Base-by-base conservation (phyloP, 2,888 invertebrate genomes). In the Scaptomyza parva region DNA sequence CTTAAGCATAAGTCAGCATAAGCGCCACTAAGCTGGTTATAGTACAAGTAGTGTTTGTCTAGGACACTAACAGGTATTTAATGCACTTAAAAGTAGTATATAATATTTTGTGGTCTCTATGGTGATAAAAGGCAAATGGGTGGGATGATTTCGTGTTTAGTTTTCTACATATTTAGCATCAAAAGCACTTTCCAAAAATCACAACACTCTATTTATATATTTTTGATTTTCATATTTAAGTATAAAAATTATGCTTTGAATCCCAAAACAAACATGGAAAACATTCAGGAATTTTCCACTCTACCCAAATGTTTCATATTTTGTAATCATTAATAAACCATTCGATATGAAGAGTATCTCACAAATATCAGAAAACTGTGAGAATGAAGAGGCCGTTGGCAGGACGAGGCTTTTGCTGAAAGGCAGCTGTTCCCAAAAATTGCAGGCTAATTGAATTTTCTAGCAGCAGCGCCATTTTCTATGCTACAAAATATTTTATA, bases 371-470 rank as follows among this genome's bases (percentile, higher is more conserved):
- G 51, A 40, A 14, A 12, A 44, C 48, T 41, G 30, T 39, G 51
- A 33, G 62, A 14, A n/a, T 12, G 24, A 39, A 48, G 50, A 11
- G 44, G 17, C 50, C 39, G 35, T 35, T 26, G 64, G 47, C 62
- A 45, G 18, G 57, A 57, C 58, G 44, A 58, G 78, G 55, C 53
- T 53, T 68, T 53, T 76, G 80, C 76, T 81, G 79, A 80, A 80
- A 85, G 82, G 70, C 80, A 86, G 81, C 85, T 79, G 85, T 85
- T 84, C 81, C 83, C 81, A 84, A 86, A 86, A 82, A 84, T 88
- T 84, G 82, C 82, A 73, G 75, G 77, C 84, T 88, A 88, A 88
- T 88, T 88, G 74, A 88, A 88, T 88, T 88, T 88, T 82, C 73
- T 70, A 78, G 81, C 86, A 87, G 79, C 81, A 78, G 84, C 86